Evolutionary conservation across 1,140 invertebrate species (phyloP).

Genomic region (Aphelinus atriplicis): DNA sequence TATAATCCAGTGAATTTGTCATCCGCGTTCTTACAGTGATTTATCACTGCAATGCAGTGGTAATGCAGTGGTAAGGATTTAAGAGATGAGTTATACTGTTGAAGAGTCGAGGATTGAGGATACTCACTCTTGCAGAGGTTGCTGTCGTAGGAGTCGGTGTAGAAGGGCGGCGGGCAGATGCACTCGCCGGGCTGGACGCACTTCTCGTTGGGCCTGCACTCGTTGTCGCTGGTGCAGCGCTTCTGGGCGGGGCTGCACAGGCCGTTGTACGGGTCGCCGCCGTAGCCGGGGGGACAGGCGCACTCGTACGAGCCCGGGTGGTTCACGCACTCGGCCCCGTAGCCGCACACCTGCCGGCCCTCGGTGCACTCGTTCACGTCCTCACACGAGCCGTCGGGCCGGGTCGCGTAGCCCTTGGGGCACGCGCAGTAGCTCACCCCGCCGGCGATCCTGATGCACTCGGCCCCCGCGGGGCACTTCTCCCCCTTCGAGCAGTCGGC

Average conservation of each 20-base stretch:
- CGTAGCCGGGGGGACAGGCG: constrained; percentile 81
- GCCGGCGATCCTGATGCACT: constrained; percentile 88
- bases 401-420: constrained; percentile 81
- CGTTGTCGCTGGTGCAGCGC: constrained; percentile 80
- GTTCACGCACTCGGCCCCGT: constrained; percentile 87
- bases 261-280: constrained; percentile 69
- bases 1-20: too few species aligned
- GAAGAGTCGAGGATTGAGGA: background rate
- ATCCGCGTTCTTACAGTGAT: too few species aligned
- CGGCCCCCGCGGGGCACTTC: constrained; percentile 82
- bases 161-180: constrained; percentile 88
- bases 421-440: constrained; percentile 91
- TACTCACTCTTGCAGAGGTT: constrained; percentile 84
- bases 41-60: background rate
- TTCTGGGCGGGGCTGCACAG: constrained; percentile 83
- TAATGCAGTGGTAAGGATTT: too few species aligned
- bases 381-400: constrained; percentile 79
- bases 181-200: constrained; percentile 91
- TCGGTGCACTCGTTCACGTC: constrained; percentile 87
- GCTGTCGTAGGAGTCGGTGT: constrained; percentile 80
- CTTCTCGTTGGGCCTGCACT: constrained; percentile 87
- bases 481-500: constrained; percentile 82
- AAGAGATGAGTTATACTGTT: background rate
- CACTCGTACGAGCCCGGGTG: constrained; percentile 81
- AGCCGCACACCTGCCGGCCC: constrained; percentile 80